These are phyloP conservation scores for Acropora yongei DNA, from an alignment of 64 coral and sea anemone species.

Conservation along the genomic window DNA sequence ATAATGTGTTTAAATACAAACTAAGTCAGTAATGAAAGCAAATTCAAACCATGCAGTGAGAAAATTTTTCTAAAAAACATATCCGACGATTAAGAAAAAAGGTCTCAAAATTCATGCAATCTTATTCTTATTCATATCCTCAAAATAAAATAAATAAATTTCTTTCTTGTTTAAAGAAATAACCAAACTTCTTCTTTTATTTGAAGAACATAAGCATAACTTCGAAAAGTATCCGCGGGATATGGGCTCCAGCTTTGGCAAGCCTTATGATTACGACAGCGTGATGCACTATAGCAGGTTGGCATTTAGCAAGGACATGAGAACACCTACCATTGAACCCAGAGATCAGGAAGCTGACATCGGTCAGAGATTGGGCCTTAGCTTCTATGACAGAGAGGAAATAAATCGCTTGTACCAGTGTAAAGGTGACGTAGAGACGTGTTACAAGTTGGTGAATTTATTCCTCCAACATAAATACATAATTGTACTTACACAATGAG, in stretches of 20 bases:
- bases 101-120: too few species aligned
- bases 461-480: too few species aligned
- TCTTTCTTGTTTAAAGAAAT: too few species aligned
- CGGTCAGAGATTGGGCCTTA: constrained; percentile 53
- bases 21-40: too few species aligned
- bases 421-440: constrained; percentile 6
- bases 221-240: constrained; percentile 47
- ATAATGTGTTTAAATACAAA: too few species aligned
- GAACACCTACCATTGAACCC: constrained; percentile 30
- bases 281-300: constrained; percentile 64
- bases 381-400: constrained; percentile 46
- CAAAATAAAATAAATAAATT: too few species aligned
- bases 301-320: constrained; percentile 33
- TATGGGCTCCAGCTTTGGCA: constrained; percentile 51
- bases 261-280: constrained; percentile 68
- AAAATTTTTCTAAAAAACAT: too few species aligned
- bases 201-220: constrained; percentile 46
- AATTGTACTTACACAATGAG: too few species aligned
- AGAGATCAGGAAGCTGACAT: constrained; percentile 17
- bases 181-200: neutral
- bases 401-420: constrained; percentile 60
- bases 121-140: too few species aligned
- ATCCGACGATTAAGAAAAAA: too few species aligned
- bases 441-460: neutral
- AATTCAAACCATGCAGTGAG: too few species aligned